Base-by-base conservation (phyloP, 1,140 invertebrate genomes). In the Druon quercuslanigerum region DNA sequence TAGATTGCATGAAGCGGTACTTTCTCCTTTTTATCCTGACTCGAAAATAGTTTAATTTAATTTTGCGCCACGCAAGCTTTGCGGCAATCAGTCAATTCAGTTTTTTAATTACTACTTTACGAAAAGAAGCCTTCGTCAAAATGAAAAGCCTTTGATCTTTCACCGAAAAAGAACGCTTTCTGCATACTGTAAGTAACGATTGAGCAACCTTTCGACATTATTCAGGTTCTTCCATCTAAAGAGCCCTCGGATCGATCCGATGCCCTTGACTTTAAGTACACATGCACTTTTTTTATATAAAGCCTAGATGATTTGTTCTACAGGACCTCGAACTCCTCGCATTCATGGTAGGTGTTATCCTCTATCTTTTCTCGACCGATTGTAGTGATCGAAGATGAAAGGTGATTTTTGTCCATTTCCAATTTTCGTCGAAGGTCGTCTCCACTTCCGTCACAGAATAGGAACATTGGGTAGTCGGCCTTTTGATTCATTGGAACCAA, bases 381-480 rank as follows among this genome's bases (percentile, higher is more conserved):
- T 86, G 88, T 90, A 75, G 87, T 92, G 83, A 87, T 85, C 84
- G 92, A 93, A 79, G 93, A 92, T 85, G 91, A 92, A 87, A 90
- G 93, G n/a, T 40, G 73, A 89, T 74, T 92, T 80, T 77, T 93
- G 86, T 78, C 92, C 88, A 78, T 91, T 90, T 87, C 93, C 87
- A 87, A 92, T 92, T 17, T 93, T 87, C 66, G 90, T 71, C 91
- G 89, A 46, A 93, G 85, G 84, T 95, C 93, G 77, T 88, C 88
- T 82, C 94, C 93, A 79, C 93, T 94, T 60, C 96, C 95, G 78
- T 95, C 93, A 76, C 94, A 94, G 85, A 97, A 94, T 50, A 94
- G 93, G 91, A 97, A 97, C 91, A 97, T 94, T 20, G 96, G 96
- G 91, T 97, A 97, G 82, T 95, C 94, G 46, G 86, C 91, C 81